Base-by-base conservation (phyloP, 1,140 invertebrate species). In the Drosophila trapezifrons region DNA sequence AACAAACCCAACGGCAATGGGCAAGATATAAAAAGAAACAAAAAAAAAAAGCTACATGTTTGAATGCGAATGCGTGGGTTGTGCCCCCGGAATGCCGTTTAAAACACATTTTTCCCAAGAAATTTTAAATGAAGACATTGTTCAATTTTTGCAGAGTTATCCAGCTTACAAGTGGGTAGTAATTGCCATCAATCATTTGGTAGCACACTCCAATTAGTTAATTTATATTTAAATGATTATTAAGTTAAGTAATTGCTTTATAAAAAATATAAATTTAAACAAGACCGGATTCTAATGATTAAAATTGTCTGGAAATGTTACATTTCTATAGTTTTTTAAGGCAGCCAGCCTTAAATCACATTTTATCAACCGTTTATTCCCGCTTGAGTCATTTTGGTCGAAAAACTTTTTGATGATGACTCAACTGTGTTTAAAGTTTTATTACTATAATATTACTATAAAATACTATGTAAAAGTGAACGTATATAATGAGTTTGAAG, bases 1-100 rank as follows among this genome's bases (percentile, higher is more conserved):
- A 73, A 62, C 47, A 73, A 62, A 62, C 40, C 55, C 69, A 22
- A 43, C 5, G 69, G 57, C 57, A 29, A 37, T 25, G 27, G 12
- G n/a, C n/a, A 4, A 25, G 22, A 71, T 59, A 37, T 40, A 17
- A 45, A 67, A 47, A 8, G n/a, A n/a, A n/a, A n/a, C n/a, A n/a
- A 25, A 70, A 67, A 67, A 38, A 29, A 52, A 35, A 40, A 60
- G 13, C 10, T 45, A 25, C 32, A 46, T 47, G 27, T 27, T 51
- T 52, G 10, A 35, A 72, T 32, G 38, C 32, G 8, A 43, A 32
- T 12, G 27, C 37, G 65, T 67, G 13, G 45, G 27, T 17, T 15
- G 32, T 2, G 45, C 35, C 18, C 8, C n/a, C 18, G 32, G 35
- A 29, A 40, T 35, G 37, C 13, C n/a, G 9, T 43, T 65, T 65